Base-by-base conservation (phyloP, 2,113 vertebrate genomes). In the Hucho hucho region DNA sequence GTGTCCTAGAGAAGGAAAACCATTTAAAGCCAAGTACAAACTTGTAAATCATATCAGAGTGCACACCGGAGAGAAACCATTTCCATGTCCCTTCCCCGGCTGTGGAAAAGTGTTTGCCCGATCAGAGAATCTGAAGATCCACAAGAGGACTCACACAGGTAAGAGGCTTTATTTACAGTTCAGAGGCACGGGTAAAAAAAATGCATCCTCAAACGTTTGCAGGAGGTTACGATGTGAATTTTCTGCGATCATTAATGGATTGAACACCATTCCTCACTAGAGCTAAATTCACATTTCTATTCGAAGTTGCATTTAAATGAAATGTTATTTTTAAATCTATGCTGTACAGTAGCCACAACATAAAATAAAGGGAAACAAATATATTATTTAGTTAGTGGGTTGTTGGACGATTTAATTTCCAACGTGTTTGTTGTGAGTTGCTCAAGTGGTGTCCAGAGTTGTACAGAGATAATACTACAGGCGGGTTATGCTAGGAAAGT, bases 21-120 rank as follows among this genome's bases (percentile, higher is more conserved):
- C 98, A 75, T 99, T 99, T 92, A 99, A 99, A 94, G 98, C 98
- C 91, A 99, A 99, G 93, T 99, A 99, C 82, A 99, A 99, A 95
- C 97, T 99, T 87, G 98, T 99, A 83, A 99, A 99, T 93, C 98
- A 99, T 91, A 99, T 99, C 92, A 94, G 98, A 82, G 97, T 99
- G 84, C 97, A 99, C 93, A 99, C 98, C 87, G 97, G 98, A 83
- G 98, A 99, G 93, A 99, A 99, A 80, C 97, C 98, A 80, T 99
- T 99, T 72, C 98, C 98, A 2, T 99, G 98, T 84, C 98, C 97
- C 64, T 99, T 99, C 90, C 97, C 97, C 28, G 97, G 97, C 89
- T 99, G 98, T 91, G 98, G 97, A 78, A 99, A 99, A 94, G 98
- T 99, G 75, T 99, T 99, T 86, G 98, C 98, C 76, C 94, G 98